Base-by-base conservation (phyloP, 2,797 vertebrate genomes). In the Gymnothorax reevesii region DNA sequence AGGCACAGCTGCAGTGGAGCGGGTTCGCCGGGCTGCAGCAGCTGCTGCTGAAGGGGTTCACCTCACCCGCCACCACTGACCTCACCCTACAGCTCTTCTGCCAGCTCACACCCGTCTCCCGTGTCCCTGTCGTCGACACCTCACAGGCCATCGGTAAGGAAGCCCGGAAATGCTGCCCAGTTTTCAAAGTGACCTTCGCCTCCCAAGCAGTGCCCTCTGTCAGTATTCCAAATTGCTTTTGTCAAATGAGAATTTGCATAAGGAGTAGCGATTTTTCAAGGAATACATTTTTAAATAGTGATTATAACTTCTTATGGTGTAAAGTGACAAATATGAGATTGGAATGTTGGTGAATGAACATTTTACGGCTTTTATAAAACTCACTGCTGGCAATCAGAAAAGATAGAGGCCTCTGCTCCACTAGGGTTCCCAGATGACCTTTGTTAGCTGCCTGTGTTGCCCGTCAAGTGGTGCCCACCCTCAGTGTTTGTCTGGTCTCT, bases 21-120 rank as follows among this genome's bases (percentile, higher is more conserved):
- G 98, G 98, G 25, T 99, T 99, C 94, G 97, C 98, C 4, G 99
- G 99, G 22, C 95, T 99, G 66, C 99, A 99, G 91, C 99, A 99
- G 94, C 96, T 99, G 0, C 93, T 99, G 82, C 94, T 99, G 13
- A 99, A 99, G 94, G 99, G 99, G 59, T 99, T 99, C 91, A 99
- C 99, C 6, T 99, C 99, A 20, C 96, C 98, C 87, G 95, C 98
- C 86, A 99, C 98, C 7, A 98, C 95, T 0, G 99, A 99, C 92
- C 97, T 99, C 82, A 99, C 99, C 0, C 94, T 99, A 60, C 98
- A 99, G 86, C 97, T 99, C 66, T 99, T 99, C 88, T 99, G 98
- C 91, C 95, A 98, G 94, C 96, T 99, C 90, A 99, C 99, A 0
- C 97, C 98, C 0, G 98, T 99, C 71, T 99, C 98, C 86, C 96